phyloP scores from a whole-genome alignment of 2,113 vertebrate genomes.

The Takifugu bimaculatus region DNA sequence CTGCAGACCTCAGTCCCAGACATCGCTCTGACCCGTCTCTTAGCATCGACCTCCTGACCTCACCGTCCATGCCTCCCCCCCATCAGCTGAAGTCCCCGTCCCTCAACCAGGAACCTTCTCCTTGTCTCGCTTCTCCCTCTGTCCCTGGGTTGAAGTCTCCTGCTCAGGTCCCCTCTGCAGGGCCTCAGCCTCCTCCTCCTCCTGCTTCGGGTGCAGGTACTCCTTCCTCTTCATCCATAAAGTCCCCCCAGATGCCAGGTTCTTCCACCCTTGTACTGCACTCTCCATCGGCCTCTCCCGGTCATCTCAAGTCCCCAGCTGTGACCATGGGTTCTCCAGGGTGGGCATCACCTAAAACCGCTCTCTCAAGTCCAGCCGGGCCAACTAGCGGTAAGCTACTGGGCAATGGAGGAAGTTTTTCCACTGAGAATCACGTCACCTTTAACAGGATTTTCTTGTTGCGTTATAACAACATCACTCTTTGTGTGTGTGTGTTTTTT shows the following conservation, averaged over 20 bases:
- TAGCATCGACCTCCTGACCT: slow-evolving; percentile 84
- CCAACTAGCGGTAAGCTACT: slow-evolving; percentile 69
- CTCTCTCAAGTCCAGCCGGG: slow-evolving; percentile 87
- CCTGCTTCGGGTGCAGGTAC: slow-evolving; percentile 78
- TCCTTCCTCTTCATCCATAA: slow-evolving; percentile 76
- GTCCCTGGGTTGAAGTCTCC: slow-evolving; percentile 90
- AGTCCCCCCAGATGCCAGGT: slow-evolving; percentile 91
- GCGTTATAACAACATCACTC: slow-evolving; percentile 6
- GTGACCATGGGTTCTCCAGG: slow-evolving; percentile 88
- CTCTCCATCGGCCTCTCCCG: slow-evolving; percentile 88
- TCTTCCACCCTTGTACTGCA: slow-evolving; percentile 82
- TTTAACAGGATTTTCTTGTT: not conserved
- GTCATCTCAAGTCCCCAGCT: slow-evolving; percentile 87
- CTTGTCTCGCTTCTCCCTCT: slow-evolving; percentile 86
- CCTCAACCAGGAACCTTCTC: slow-evolving; percentile 86
- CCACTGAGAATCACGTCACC: slow-evolving; percentile 45
- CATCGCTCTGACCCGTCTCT: slow-evolving; percentile 87
- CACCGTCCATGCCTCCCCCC: slow-evolving; percentile 80
- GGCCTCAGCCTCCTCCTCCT: slow-evolving; percentile 74
- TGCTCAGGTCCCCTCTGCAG: slow-evolving; percentile 80
- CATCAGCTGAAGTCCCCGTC: slow-evolving; percentile 90
- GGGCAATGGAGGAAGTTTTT: slow-evolving; percentile 70
- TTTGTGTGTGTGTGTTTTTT: slow-evolving; percentile 10
- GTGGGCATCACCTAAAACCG: slow-evolving; percentile 89
- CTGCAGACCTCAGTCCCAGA: slow-evolving; percentile 71